Percentiles rank a stretch among this genome's conserved stretches.
phyloP scores from a whole-genome alignment of 2,797 vertebrate genomes.

The Pangasius macronema region DNA sequence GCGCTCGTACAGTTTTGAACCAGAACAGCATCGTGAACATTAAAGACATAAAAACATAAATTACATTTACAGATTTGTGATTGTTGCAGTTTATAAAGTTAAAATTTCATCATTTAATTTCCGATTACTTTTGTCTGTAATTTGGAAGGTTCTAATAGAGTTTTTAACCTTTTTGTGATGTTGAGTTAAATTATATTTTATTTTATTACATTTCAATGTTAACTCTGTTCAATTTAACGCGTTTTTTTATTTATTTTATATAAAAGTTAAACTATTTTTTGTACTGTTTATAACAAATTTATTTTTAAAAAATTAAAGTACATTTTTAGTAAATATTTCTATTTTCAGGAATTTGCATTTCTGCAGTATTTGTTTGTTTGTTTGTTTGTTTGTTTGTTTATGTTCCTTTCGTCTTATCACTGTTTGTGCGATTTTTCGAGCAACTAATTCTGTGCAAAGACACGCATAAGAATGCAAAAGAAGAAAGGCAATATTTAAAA shows the following conservation, averaged over 20 bases:
- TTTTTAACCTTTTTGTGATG: not conserved
- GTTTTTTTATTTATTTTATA: not conserved
- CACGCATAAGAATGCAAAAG: too few relatives aligned
- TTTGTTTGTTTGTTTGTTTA: too few relatives aligned
- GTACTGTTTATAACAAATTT: not conserved
- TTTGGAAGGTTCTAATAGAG: not conserved
- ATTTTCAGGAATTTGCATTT: too few relatives aligned
- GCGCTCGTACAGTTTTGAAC: not conserved
- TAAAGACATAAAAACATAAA: not conserved
- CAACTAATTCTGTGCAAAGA: too few relatives aligned
- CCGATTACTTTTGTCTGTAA: not conserved
- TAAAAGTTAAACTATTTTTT: not conserved
- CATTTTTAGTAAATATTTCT: not conserved
- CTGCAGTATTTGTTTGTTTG: not conserved
- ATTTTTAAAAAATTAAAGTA: too few relatives aligned
- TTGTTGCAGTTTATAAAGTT: not conserved
- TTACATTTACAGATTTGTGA: not conserved
- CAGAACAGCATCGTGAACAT: not conserved
- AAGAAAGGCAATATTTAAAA: too few relatives aligned
- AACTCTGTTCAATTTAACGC: not conserved
- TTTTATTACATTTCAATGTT: not conserved
- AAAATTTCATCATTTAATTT: not conserved
- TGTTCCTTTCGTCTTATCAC: too few relatives aligned
- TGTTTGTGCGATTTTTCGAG: too few relatives aligned
- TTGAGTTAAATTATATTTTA: too few relatives aligned